Evolutionary conservation across 2,888 invertebrate genomes (phyloP).

Genomic region (Orthosia gracilis): DNA sequence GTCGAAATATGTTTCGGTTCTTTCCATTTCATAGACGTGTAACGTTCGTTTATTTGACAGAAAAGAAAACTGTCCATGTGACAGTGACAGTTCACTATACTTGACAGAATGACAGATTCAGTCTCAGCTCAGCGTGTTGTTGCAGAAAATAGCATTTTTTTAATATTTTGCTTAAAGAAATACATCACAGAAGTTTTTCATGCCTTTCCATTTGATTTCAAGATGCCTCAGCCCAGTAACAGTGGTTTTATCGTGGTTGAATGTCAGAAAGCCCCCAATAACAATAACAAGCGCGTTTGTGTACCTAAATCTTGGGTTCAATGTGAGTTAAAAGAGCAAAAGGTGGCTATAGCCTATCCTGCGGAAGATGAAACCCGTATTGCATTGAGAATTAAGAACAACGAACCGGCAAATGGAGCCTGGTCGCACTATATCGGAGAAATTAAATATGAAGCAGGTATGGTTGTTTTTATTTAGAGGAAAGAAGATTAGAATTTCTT

Average conservation of each 20-base stretch:
- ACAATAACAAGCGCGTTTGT: conserved; percentile 30
- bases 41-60: neutral
- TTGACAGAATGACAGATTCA: neutral
- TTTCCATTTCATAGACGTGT: neutral
- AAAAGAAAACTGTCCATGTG: neutral
- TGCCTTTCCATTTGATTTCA: conserved; percentile 13
- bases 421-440: conserved; percentile 17
- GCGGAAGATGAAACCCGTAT: conserved; percentile 4
- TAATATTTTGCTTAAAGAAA: neutral
- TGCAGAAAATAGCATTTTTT: neutral
- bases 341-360: conserved; percentile 33
- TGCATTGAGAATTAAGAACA: conserved; percentile 5
- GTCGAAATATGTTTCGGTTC: neutral
- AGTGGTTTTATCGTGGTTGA: conserved; percentile 28
- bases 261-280: conserved; percentile 17
- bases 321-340: neutral
- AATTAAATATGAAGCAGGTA: conserved; percentile 35
- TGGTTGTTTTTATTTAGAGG: too few relatives aligned
- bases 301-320: conserved; percentile 34
- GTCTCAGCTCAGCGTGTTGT: neutral
- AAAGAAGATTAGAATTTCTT: too few relatives aligned
- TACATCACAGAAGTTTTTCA: neutral
- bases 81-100: neutral
- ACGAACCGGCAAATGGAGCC: neutral
- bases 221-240: conserved; percentile 22